These are phyloP conservation scores for Neodon shergylaensis DNA, from an alignment of 2,113 vertebrate genomes.

Conservation along the genomic window DNA sequence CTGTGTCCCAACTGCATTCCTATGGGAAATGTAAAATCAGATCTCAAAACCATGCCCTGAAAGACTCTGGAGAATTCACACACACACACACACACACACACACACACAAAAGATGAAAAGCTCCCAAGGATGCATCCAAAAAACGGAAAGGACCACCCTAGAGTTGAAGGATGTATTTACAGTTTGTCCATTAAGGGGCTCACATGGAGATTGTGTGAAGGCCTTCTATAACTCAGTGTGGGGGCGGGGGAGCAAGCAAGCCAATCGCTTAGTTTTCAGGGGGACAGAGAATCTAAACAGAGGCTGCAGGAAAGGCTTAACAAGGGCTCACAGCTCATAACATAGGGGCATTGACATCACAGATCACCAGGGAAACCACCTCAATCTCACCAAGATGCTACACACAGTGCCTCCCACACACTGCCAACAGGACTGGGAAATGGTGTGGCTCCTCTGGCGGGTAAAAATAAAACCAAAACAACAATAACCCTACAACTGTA, in stretches of 20 bases:
- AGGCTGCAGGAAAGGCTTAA: not conserved
- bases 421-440: not conserved
- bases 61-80: not conserved
- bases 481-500: not conserved
- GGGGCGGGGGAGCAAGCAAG: not conserved
- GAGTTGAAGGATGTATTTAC: not conserved
- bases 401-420: not conserved
- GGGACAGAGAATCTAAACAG: not conserved
- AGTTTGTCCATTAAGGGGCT: not conserved
- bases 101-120: not conserved
- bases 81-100: too few species aligned
- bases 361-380: not conserved
- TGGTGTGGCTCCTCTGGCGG: not conserved
- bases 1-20: not conserved
- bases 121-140: conserved; percentile 9
- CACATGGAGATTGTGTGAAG: not conserved
- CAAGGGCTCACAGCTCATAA: not conserved
- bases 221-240: not conserved
- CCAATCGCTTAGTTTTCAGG: not conserved
- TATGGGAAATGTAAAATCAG: not conserved
- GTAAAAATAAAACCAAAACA: not conserved
- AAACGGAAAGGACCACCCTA: not conserved
- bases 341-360: not conserved
- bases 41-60: not conserved
- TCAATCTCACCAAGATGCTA: not conserved